Percentiles rank a stretch among this genome's conserved stretches.
Evolutionary conservation across 2,113 vertebrate species (phyloP).

Genomic region (Heterotilapia buettikoferi): DNA sequence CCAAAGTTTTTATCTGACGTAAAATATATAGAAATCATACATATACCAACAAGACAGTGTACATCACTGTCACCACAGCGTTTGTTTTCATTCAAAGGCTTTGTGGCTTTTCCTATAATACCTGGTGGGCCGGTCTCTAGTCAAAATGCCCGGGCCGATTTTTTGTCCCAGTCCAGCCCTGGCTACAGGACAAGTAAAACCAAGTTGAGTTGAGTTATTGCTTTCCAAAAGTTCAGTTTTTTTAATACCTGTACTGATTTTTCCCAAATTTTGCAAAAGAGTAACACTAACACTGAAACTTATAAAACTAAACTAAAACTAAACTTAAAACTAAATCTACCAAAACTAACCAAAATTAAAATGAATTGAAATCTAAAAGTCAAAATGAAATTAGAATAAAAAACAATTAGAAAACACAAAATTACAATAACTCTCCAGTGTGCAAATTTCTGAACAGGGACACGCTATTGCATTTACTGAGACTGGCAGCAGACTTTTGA

Average conservation of each 20-base stretch:
- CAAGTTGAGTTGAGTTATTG: not conserved
- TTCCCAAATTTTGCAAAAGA: not conserved
- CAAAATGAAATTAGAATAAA: not conserved
- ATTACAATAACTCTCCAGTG: not conserved
- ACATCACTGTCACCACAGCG: not conserved
- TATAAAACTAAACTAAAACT: not conserved
- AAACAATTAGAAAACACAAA: not conserved
- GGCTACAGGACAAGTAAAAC: not conserved
- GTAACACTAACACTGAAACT: not conserved
- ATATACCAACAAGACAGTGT: not conserved
- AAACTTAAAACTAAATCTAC: not conserved
- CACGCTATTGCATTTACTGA: not conserved
- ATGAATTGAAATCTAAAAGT: not conserved
- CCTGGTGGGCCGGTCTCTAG: accelerated
- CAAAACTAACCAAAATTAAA: not conserved
- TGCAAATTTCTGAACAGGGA: not conserved
- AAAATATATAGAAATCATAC: not conserved
- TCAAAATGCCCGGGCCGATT: not conserved
- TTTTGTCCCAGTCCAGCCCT: not conserved
- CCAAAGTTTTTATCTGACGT: not conserved
- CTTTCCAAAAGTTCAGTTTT: not conserved
- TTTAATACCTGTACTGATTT: not conserved
- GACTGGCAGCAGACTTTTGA: not conserved
- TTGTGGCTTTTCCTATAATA: not conserved
- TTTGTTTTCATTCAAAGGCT: not conserved